Base-by-base conservation (phyloP, 2,797 vertebrate species). In the Poecile montanus region DNA sequence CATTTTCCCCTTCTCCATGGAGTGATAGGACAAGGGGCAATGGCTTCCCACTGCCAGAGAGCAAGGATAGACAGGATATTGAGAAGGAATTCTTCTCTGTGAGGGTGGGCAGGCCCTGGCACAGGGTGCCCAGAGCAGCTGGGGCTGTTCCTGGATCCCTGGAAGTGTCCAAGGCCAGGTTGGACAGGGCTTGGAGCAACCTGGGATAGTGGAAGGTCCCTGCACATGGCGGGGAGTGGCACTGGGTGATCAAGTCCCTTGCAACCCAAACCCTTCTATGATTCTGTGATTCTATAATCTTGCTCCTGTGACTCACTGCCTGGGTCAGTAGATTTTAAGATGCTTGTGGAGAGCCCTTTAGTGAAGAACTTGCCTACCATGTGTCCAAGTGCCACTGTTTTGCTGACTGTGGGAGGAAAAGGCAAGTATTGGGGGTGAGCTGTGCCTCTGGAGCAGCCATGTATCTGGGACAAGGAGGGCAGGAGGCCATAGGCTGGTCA, bases 61-160 rank as follows among this genome's bases (percentile, higher is more conserved):
- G 10, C 5, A 74, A 34, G 25, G 4, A 1, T 2, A 19, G 25
- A 40, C 1, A 2, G 10, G 23, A 27, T 54, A 16, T 8, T 32
- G 22, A 8, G 13, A 16, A 61, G 13, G 30, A 67, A 67, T 54
- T 67, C 0, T 0, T 53, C 1, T 0, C 17, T 40, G 14, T 2
- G 34, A 54, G 34, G 21, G 17, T 22, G 54, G 12, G 1, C 0
- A 80, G 47, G 21, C 3, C 4, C 47, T 53, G 34, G 25, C 38
- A 3, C 23, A 38, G 13, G 27, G 0, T 50, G 2, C 13, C 22
- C 67, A 58, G 45, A 45, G 60, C 1, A 73, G 20, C 38, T 79
- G 53, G 7, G 29, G n/a, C 53, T 74, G n/a, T 5, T 17, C 20
- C 47, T 67, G 62, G 22, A 47, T 40, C 40, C 12, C 47, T 68